phyloP scores from a whole-genome alignment of 2,113 vertebrate species.

The Ameiurus melas region DNA sequence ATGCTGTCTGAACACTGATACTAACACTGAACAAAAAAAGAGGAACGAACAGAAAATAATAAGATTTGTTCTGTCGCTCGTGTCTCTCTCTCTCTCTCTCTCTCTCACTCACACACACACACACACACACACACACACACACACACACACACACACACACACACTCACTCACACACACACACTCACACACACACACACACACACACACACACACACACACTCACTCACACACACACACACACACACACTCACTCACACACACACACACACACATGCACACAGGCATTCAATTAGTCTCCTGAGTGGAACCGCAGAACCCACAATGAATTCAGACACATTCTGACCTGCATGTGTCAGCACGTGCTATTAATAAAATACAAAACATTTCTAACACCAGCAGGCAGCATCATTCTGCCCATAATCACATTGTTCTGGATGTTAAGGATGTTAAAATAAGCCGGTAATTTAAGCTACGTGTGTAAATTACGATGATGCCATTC shows the following conservation, averaged over 20 bases:
- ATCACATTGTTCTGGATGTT: background rate
- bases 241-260: too few species aligned
- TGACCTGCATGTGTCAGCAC: background rate
- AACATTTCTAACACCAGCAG: background rate
- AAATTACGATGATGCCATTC: background rate
- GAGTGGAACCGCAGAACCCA: background rate
- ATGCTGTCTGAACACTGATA: constrained; percentile 10
- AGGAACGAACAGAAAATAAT: constrained; percentile 4
- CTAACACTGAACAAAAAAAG: background rate
- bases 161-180: too few species aligned
- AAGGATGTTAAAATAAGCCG: background rate
- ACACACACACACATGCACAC: background rate
- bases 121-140: too few species aligned
- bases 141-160: too few species aligned
- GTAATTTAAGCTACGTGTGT: background rate
- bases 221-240: too few species aligned
- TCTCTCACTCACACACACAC: too few species aligned
- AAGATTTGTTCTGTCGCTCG: background rate
- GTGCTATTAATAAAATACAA: background rate
- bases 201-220: too few species aligned
- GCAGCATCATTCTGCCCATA: background rate
- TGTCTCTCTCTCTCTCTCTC: background rate
- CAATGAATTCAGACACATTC: background rate
- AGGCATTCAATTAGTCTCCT: background rate
- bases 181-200: too few species aligned